A percentile compares a stretch with the other conserved stretches of the same genome.
These are phyloP conservation scores for Drosophila navojoa DNA, from an alignment of 1,140 invertebrate species.

Conservation along the genomic window DNA sequence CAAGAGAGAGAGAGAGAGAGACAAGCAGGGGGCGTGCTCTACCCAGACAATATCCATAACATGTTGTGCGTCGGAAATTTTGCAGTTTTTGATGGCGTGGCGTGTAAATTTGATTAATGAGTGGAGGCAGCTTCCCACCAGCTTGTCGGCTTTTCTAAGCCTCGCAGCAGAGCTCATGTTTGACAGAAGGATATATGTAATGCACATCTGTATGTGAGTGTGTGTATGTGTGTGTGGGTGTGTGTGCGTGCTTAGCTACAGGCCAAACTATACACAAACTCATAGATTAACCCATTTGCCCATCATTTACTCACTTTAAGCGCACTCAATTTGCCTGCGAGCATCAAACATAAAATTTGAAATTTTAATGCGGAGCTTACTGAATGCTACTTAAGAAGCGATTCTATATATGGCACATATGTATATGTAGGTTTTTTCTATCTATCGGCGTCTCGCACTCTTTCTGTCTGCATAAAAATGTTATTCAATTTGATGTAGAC, in stretches of 20 bases:
- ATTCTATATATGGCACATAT: not conserved
- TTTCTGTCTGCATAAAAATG: no score
- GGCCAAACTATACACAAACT: slow-evolving; percentile 44
- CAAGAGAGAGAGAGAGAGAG: not conserved
- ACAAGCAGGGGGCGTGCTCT: not conserved
- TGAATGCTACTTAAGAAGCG: not conserved
- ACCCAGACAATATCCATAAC: slow-evolving; percentile 33
- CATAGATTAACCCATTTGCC: slow-evolving; percentile 38
- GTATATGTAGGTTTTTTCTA: no score
- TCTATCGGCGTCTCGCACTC: no score
- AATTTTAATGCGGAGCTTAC: slow-evolving; percentile 17
- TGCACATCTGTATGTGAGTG: not conserved
- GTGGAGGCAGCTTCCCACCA: slow-evolving; percentile 28
- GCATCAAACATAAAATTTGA: slow-evolving; percentile 25
- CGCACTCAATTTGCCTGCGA: slow-evolving; percentile 45
- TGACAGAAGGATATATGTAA: slow-evolving; percentile 6
- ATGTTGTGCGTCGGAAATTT: slow-evolving; percentile 41
- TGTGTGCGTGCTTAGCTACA: slow-evolving; percentile 1
- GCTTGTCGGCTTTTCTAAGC: slow-evolving; percentile 17
- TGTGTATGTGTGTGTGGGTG: not conserved
- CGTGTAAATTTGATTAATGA: slow-evolving; percentile 80
- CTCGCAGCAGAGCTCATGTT: not conserved
- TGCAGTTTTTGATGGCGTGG: slow-evolving; percentile 59
- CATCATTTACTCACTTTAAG: slow-evolving; percentile 47
- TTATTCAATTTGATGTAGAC: no score